Evolutionary conservation across 92 coral and sea anemone genomes (phyloP).

Genomic region (Heteractis magnifica): DNA sequence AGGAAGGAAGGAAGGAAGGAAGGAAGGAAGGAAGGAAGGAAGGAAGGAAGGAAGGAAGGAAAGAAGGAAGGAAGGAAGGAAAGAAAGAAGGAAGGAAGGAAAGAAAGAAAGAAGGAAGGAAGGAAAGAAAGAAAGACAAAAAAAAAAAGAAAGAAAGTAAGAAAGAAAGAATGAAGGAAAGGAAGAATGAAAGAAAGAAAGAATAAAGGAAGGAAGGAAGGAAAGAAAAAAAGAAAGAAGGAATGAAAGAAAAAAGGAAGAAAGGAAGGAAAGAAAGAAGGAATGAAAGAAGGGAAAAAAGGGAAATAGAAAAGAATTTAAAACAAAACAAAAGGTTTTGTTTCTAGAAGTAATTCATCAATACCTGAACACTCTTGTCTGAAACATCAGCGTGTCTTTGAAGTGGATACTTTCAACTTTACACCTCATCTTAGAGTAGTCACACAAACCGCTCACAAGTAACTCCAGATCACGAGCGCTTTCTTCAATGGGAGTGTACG

Average conservation of each 20-base stretch:
- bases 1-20: no score
- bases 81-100: background rate
- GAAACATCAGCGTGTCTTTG: conserved; percentile 97
- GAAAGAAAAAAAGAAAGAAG: background rate
- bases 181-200: background rate
- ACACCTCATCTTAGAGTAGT: conserved; percentile 79
- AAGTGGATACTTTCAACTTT: conserved; percentile 71
- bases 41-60: no score
- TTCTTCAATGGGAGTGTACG: conserved; percentile 80
- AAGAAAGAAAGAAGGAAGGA: background rate
- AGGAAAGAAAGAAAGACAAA: background rate
- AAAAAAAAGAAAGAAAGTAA: background rate
- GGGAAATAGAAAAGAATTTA: background rate
- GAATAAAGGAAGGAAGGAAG: background rate
- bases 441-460: conserved; percentile 77
- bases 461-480: conserved; percentile 76
- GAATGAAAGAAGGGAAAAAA: no score
- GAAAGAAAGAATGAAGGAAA: background rate
- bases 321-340: background rate
- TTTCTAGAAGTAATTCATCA: background rate
- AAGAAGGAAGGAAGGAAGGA: background rate
- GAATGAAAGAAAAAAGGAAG: background rate
- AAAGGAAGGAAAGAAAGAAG: background rate
- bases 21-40: no score
- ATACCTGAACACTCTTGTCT: conserved; percentile 90